Evolutionary conservation across 2,888 invertebrate genomes (phyloP), one percentile per base, ranked within the genome.

Genomic region (Synergus gifuensis): DNA sequence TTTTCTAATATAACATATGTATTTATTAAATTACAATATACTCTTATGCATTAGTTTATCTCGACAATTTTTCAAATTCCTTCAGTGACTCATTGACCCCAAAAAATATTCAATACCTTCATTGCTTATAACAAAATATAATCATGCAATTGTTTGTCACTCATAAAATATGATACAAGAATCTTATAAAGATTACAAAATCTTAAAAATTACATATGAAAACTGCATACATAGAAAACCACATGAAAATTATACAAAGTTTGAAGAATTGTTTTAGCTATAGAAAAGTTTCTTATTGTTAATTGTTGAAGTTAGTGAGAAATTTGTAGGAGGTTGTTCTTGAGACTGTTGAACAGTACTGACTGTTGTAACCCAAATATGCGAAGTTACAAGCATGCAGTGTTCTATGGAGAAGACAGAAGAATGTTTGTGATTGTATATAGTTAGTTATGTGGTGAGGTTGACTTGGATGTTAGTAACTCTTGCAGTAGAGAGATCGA

Each of bases 391-490:
- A 69, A 69, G 16, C 28, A 28, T 28, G 46, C 69, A 36, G 49
- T 49, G 69, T 69, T 49, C 14, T 49, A 14, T 49, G 9, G 16
- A 3, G 28, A 28, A 28, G 28, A 28, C 28, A 49, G 49, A 69
- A 49, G 69, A 69, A 69, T 69, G 69, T 49, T 69, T 46, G 16
- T 46, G 46, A 69, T 49, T 69, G 69, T 36, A 28, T 36, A 11
- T 46, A 49, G 22, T 40, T 66, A 12, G 66, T 22, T 8, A 28
- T 12, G 49, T 9, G 46, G 67, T 49, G 49, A 49, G 60, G 49
- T 49, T 69, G n/a, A 49, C 16, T 69, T 69, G 69, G 49, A 69
- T 69, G 46, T 40, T 28, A 78, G 60, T 22, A 60, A 60, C 40
- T 28, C 66, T 42, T 63, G 58, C 66, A 46, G 62, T 22, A 62